Evolutionary conservation across 2,113 vertebrate genomes (phyloP).

Genomic region (Urocolius indicus): DNA sequence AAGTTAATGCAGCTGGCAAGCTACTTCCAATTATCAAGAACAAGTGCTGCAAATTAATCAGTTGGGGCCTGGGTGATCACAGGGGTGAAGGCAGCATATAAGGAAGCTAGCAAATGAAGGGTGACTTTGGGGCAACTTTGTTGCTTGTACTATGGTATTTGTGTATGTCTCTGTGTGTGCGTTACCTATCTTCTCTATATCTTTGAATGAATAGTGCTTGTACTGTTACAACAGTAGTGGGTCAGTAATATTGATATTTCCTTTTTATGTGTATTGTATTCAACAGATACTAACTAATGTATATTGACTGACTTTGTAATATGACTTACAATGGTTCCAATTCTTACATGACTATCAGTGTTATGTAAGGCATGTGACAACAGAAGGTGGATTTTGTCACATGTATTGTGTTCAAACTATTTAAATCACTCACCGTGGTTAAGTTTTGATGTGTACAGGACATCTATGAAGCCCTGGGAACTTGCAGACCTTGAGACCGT

Average conservation of each 20-base stretch:
- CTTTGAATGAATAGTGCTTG: too few species aligned
- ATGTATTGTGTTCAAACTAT: not conserved
- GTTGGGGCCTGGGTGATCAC: too few species aligned
- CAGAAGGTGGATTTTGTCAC: not conserved
- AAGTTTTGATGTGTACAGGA: not conserved
- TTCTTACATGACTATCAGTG: not conserved
- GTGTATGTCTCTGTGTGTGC: too few species aligned
- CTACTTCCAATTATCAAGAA: too few species aligned
- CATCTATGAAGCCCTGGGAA: not conserved
- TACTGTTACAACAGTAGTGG: not conserved
- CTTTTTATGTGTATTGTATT: not conserved
- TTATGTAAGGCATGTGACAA: not conserved
- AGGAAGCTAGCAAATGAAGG: too few species aligned
- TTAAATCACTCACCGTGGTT: not conserved
- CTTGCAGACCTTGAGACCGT: not conserved
- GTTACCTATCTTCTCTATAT: too few species aligned
- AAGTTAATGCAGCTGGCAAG: too few species aligned
- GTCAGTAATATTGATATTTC: not conserved
- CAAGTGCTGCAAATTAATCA: too few species aligned
- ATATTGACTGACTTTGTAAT: not conserved
- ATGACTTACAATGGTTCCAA: not conserved
- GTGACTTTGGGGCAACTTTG: too few species aligned
- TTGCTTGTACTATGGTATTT: too few species aligned
- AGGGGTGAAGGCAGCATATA: too few species aligned
- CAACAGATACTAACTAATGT: not conserved